These are phyloP conservation scores for Myocastor coypus DNA, from an alignment of 2,113 vertebrate genomes.

Conservation along the genomic window DNA sequence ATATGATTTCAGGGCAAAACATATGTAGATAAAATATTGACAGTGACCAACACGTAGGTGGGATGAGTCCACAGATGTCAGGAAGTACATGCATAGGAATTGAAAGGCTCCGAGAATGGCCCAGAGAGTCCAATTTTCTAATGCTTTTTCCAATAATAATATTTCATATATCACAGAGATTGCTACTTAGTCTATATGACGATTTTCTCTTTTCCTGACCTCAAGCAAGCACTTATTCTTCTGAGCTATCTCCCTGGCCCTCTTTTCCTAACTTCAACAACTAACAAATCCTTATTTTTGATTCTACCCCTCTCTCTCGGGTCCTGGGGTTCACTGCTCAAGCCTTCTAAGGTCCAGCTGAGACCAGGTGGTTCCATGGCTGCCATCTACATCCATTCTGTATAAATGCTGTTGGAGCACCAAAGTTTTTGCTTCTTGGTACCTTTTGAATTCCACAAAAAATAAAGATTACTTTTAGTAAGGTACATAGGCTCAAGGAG, in stretches of 20 bases:
- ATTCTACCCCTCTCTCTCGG: neutral
- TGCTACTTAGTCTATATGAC: neutral
- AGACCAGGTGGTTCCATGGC: neutral
- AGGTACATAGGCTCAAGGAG: neutral
- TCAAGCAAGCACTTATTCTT: neutral
- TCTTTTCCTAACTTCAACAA: neutral
- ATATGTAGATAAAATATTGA: neutral
- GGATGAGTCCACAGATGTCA: neutral
- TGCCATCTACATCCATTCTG: neutral
- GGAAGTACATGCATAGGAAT: neutral
- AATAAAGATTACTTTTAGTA: neutral
- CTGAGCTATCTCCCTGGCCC: too few relatives aligned
- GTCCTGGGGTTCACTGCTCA: neutral
- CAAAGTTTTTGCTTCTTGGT: neutral
- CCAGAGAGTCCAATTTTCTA: neutral
- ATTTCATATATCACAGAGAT: neutral
- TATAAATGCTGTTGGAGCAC: neutral
- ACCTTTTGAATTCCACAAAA: neutral
- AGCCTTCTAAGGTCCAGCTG: neutral
- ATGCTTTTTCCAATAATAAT: neutral
- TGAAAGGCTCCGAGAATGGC: neutral
- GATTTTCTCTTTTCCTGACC: neutral
- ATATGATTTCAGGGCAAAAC: constrained; percentile 1
- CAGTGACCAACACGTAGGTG: neutral
- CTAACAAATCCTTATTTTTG: neutral